These are phyloP conservation scores for Volucella inanis DNA, from an alignment of 2,888 invertebrate genomes.

Conservation along the genomic window DNA sequence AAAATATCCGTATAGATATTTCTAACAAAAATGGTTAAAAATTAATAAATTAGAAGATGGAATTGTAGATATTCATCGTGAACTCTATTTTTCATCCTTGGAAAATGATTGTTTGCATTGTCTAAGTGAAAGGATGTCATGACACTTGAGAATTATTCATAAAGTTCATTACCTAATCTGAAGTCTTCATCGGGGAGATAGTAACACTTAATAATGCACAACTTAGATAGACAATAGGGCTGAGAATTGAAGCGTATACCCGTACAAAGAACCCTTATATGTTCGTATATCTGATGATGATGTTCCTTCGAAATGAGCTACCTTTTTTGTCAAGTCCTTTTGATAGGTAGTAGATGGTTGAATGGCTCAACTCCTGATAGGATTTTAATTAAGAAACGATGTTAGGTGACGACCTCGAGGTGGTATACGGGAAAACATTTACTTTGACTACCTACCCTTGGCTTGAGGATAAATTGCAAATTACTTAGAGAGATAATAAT, in stretches of 20 bases:
- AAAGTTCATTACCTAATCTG: conserved; percentile 63
- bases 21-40: neutral
- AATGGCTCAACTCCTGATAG: conserved; percentile 41
- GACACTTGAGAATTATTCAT: conserved; percentile 58
- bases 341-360: conserved; percentile 26
- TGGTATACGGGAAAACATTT: conserved; percentile 26
- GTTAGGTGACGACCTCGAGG: neutral
- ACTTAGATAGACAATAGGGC: conserved; percentile 14
- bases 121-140: conserved; percentile 33
- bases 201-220: conserved; percentile 67
- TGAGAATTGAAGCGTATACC: neutral
- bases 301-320: conserved; percentile 50
- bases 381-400: conserved; percentile 67
- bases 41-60: neutral
- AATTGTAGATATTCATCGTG: neutral
- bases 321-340: conserved; percentile 32
- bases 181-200: conserved; percentile 59
- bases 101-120: conserved; percentile 29
- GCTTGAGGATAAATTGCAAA: conserved; percentile 59
- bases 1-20: neutral
- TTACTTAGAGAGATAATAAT: conserved; percentile 57
- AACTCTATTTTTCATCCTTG: neutral
- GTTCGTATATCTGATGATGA: conserved; percentile 23
- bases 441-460: conserved; percentile 53
- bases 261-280: neutral